Percentiles rank a stretch among this genome's conserved stretches.
Evolutionary conservation across 2,797 vertebrate genomes (phyloP).

Genomic region (Megaceryle alcyon): DNA sequence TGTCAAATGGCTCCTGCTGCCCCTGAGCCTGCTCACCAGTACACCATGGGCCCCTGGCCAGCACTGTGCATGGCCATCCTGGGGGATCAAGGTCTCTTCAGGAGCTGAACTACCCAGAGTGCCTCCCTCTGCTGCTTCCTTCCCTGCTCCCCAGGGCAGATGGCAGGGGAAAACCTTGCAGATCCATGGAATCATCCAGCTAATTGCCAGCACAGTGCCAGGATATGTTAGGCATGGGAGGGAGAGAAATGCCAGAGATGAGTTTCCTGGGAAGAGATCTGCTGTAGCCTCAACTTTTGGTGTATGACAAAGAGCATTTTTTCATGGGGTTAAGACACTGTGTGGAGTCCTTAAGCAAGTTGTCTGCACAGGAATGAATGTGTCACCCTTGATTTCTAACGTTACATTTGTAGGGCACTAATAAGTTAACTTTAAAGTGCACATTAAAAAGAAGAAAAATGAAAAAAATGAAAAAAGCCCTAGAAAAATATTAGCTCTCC

Average conservation of each 20-base stretch:
- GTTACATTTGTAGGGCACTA: background rate
- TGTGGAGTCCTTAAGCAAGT: background rate
- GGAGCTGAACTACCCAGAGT: background rate
- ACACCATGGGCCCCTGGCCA: fast-evolving
- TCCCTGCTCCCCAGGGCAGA: background rate
- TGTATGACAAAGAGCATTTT: fast-evolving
- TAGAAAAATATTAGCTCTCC: constrained; percentile 32
- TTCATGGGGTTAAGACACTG: background rate
- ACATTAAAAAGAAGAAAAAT: background rate
- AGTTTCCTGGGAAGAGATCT: background rate
- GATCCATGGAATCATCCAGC: background rate
- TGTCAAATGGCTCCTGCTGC: background rate
- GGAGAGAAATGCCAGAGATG: background rate
- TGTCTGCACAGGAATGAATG: background rate
- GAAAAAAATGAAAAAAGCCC: background rate
- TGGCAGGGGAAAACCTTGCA: background rate
- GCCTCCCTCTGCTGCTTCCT: background rate
- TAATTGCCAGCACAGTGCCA: background rate
- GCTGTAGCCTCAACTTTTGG: fast-evolving
- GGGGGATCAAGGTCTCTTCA: background rate
- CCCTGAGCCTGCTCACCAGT: fast-evolving
- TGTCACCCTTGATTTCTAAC: background rate
- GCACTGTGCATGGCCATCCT: fast-evolving
- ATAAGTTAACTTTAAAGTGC: constrained; percentile 43
- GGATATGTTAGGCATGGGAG: background rate